Evolutionary conservation across 2,113 vertebrate genomes (phyloP), one percentile per base, ranked within the genome.

Genomic region (Pagrus major): DNA sequence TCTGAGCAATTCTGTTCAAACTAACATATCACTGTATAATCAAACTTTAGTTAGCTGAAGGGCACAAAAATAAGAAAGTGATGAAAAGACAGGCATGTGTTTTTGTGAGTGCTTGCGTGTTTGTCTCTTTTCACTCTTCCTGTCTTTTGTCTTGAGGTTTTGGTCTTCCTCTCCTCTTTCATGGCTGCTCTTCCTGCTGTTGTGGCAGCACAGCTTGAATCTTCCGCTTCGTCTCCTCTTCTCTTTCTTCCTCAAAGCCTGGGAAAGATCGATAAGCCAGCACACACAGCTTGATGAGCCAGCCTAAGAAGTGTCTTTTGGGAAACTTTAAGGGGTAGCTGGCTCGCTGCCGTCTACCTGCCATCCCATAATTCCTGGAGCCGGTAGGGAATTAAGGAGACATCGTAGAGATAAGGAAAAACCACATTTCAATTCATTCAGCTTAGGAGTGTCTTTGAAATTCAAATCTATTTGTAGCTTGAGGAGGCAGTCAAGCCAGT

Each of bases 221-320:
- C 66, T 78, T 69, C 25, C 42, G 15, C 77, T 84, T 83, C 66
- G 71, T 65, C 55, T 71, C 20, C n/a, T 56, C 67, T 58, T 70
- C 68, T 63, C 63, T 78, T 69, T 86, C 67, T 73, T 86, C 76
- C 73, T 86, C 60, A 86, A 90, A 89, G 87, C 88, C 86, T 91
- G 91, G 87, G 89, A 90, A 93, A 83, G 86, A 91, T 93, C 86
- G 78, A 93, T 93, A 89, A 87, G 83, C 82, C 86, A 16, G 65
- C 78, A 74, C 79, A 71, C 86, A 78, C 68, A 73, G 84, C 71
- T 81, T 79, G 61, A 89, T 84, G 77, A 90, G 67, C 61, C 61
- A 54, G 64, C 68, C 70, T 73, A 71, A 74, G 64, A 86, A 86
- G 84, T 78, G 82, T 74, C 85, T 91, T 76, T 84, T 3, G 42